These are phyloP conservation scores for Hemibagrus guttatus DNA, from an alignment of 2,797 vertebrate genomes.

Conservation along the genomic window DNA sequence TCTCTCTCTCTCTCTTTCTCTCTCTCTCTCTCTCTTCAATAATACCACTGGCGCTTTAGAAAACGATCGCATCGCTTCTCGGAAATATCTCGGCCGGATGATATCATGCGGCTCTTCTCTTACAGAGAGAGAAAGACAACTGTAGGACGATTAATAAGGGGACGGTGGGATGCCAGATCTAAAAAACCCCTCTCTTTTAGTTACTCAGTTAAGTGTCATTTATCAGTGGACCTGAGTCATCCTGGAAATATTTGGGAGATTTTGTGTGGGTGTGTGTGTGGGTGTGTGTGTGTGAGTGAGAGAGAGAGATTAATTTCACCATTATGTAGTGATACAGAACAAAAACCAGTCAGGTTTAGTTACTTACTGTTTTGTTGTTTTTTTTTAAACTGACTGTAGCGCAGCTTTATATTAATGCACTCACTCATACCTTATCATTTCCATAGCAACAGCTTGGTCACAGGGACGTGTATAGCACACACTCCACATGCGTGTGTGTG, in stretches of 20 bases:
- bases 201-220: background rate
- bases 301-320: background rate
- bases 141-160: conserved; percentile 6
- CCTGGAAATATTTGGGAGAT: background rate
- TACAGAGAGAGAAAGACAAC: background rate
- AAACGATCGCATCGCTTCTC: conserved; percentile 8
- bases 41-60: background rate
- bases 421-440: background rate
- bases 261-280: background rate
- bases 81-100: conserved; percentile 1
- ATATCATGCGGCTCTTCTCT: conserved; percentile 8
- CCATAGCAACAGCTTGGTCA: background rate
- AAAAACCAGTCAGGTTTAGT: background rate
- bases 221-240: conserved; percentile 18
- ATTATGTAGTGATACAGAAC: background rate
- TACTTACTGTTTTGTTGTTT: background rate
- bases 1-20: background rate
- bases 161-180: background rate
- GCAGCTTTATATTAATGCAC: background rate
- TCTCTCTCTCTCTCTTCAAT: background rate
- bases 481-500: too few species aligned
- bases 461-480: background rate
- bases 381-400: too few species aligned
- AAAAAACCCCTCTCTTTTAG: background rate
- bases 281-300: background rate